Evolutionary conservation across 2,797 vertebrate species (phyloP).

Genomic region (Enteromius fasciolatus): DNA sequence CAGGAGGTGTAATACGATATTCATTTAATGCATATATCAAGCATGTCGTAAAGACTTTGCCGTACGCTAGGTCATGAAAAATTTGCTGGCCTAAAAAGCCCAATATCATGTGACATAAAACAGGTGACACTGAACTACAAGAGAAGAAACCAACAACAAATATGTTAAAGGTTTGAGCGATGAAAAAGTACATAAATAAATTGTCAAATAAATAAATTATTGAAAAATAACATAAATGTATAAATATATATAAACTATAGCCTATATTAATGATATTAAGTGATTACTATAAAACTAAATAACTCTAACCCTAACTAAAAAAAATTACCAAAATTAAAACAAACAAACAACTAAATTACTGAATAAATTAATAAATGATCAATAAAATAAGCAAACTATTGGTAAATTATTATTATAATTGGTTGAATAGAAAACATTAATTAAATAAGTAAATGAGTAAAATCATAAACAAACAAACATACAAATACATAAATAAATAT

Average conservation of each 20-base stretch:
- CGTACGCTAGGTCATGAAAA: background rate
- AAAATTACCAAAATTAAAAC: background rate
- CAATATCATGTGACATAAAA: background rate
- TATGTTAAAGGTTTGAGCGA: background rate
- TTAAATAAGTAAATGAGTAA: background rate
- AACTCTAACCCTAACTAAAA: background rate
- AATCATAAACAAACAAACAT: background rate
- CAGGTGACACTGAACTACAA: background rate
- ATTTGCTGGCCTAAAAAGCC: background rate
- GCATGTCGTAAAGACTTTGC: background rate
- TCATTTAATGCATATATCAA: conserved; percentile 32
- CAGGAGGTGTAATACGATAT: conserved; percentile 53
- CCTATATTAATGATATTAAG: background rate
- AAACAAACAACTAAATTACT: background rate
- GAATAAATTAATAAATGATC: background rate
- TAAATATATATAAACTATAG: background rate
- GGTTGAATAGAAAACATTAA: background rate
- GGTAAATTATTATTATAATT: no score
- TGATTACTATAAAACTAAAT: background rate
- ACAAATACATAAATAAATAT: background rate
- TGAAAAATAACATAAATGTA: background rate
- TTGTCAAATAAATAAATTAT: background rate
- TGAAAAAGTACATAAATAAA: background rate
- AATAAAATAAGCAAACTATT: background rate
- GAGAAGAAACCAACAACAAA: background rate